These are phyloP conservation scores for Hyppa rectilinea DNA, from an alignment of 2,888 invertebrate genomes.

Conservation along the genomic window DNA sequence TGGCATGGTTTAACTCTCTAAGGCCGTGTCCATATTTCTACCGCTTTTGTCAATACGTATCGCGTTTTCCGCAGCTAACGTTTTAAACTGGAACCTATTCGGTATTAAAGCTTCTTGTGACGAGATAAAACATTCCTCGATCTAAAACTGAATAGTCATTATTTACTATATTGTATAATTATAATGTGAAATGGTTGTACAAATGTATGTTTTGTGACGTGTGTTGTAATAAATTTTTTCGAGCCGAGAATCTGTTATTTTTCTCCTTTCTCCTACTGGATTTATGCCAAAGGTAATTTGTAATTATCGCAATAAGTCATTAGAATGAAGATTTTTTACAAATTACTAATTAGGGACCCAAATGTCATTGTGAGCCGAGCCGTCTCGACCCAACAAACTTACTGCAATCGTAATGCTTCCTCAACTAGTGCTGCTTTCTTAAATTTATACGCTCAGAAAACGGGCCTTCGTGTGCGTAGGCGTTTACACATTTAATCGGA, in stretches of 20 bases:
- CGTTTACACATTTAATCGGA: neutral
- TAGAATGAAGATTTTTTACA: neutral
- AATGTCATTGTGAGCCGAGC: too few relatives aligned
- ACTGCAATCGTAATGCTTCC: neutral
- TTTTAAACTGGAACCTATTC: constrained; percentile 48
- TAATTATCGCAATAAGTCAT: neutral
- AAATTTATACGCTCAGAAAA: neutral
- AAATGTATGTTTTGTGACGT: constrained; percentile 87
- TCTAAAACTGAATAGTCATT: constrained; percentile 71
- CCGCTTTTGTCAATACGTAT: neutral
- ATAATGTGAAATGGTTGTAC: constrained; percentile 83
- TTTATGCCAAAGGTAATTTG: neutral
- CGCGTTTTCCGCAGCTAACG: constrained; percentile 17
- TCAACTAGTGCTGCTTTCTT: neutral
- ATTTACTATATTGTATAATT: constrained; percentile 73
- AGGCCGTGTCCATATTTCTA: constrained; percentile 2
- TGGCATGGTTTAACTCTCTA: neutral
- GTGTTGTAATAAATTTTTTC: constrained; percentile 86
- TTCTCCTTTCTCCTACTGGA: neutral
- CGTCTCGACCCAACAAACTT: too few relatives aligned
- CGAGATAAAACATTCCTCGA: constrained; percentile 70
- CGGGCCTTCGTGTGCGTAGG: neutral
- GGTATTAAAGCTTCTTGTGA: constrained; percentile 45
- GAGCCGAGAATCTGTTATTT: constrained; percentile 68
- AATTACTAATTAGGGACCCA: too few relatives aligned